These are phyloP conservation scores for Danio choprae DNA, from an alignment of 2,797 vertebrate species.

Conservation along the genomic window DNA sequence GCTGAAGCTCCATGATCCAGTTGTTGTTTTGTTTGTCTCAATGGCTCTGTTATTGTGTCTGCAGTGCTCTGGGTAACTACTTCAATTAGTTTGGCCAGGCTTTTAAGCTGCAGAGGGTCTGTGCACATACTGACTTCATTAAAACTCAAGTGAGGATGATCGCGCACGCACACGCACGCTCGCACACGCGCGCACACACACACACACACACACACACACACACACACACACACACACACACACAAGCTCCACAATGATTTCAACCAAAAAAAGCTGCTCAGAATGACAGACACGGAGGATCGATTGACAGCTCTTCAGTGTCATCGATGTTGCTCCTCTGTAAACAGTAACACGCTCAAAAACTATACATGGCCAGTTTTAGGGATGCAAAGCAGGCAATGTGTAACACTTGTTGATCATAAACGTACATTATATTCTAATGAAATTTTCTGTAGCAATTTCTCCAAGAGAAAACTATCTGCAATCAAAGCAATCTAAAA, in stretches of 20 bases:
- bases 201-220: too few relatives aligned
- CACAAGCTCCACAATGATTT: conserved; percentile 17
- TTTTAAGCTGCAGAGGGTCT: conserved; percentile 31
- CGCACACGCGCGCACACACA: too few relatives aligned
- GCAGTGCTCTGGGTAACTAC: conserved; percentile 38
- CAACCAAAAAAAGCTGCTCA: conserved; percentile 8
- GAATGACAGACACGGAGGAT: conserved; percentile 27
- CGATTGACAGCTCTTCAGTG: conserved; percentile 27
- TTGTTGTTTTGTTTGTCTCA: conserved; percentile 33
- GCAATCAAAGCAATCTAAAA: not conserved
- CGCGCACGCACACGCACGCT: conserved; percentile 37
- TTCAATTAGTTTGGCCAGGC: conserved; percentile 33
- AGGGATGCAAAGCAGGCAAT: not conserved
- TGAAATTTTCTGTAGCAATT: not conserved
- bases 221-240: conserved; percentile 27
- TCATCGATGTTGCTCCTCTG: conserved; percentile 25
- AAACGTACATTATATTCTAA: not conserved
- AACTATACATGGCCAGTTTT: not conserved
- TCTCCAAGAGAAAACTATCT: not conserved
- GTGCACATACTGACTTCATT: conserved; percentile 48
- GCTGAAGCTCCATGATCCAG: not conserved
- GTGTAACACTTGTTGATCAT: not conserved
- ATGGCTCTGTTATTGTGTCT: conserved; percentile 45
- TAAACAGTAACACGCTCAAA: conserved; percentile 21
- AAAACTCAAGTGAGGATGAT: conserved; percentile 42